A percentile compares a stretch with the other conserved stretches of the same genome.
These are phyloP conservation scores for Osmerus mordax DNA, from an alignment of 2,113 vertebrate genomes.

Conservation along the genomic window DNA sequence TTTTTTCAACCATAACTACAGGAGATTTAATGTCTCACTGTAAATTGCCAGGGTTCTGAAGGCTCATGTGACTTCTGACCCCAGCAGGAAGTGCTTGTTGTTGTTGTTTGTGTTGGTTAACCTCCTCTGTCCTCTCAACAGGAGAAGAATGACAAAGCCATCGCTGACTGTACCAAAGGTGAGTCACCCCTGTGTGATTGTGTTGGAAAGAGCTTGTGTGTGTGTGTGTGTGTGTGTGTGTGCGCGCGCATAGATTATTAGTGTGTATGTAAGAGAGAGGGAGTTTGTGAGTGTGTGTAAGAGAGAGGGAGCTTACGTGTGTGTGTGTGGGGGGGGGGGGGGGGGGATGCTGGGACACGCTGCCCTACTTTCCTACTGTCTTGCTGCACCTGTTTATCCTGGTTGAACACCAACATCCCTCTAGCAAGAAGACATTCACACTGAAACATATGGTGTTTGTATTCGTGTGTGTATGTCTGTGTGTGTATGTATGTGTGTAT, in stretches of 20 bases:
- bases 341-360: background rate
- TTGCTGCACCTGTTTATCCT: no score
- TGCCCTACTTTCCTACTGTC: background rate
- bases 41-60: no score
- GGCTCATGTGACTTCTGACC: no score
- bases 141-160: constrained; percentile 81
- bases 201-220: background rate
- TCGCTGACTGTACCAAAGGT: constrained; percentile 87
- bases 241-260: background rate
- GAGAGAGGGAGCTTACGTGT: background rate
- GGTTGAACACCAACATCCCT: no score
- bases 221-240: background rate
- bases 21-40: no score
- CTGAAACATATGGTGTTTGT: no score
- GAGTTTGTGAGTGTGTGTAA: background rate
- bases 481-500: background rate
- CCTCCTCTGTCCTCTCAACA: constrained; percentile 42
- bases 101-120: no score
- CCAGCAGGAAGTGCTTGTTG: no score
- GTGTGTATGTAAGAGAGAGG: background rate
- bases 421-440: no score
- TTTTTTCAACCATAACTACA: no score
- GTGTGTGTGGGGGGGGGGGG: constrained; percentile 1
- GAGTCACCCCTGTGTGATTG: constrained; percentile 20
- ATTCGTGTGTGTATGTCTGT: background rate